phyloP scores from a whole-genome alignment of 2,888 invertebrate genomes.

The Lypha dubia region DNA sequence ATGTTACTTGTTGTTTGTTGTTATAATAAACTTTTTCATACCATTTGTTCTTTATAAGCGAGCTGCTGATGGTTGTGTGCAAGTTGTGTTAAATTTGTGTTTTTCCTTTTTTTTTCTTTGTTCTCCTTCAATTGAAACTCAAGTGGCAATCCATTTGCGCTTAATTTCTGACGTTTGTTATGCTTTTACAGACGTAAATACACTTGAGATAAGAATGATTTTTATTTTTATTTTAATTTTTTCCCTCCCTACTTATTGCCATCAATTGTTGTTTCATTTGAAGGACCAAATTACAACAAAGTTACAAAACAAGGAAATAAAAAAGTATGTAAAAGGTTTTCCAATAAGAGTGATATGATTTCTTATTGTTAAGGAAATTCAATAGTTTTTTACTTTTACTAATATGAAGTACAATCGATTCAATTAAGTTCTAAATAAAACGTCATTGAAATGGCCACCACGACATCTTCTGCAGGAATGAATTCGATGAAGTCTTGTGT shows the following conservation, averaged over 20 bases:
- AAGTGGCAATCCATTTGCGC: constrained; percentile 71
- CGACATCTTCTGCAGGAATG: too few relatives aligned
- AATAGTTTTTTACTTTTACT: too few relatives aligned
- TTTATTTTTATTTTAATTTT: not conserved
- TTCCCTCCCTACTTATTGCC: not conserved
- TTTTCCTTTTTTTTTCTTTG: not conserved
- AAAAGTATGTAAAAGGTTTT: too few relatives aligned
- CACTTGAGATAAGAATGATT: constrained; percentile 60
- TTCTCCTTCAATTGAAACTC: constrained; percentile 61
- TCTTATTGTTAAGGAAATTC: too few relatives aligned
- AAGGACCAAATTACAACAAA: constrained; percentile 25
- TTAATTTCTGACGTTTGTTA: constrained; percentile 70
- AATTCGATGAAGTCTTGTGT: too few relatives aligned
- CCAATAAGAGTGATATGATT: too few relatives aligned
- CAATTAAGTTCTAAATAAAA: too few relatives aligned
- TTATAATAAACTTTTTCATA: not conserved
- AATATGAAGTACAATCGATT: too few relatives aligned
- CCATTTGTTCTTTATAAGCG: not conserved
- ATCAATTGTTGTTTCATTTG: too few relatives aligned
- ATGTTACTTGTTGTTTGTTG: constrained; percentile 4
- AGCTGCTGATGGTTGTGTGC: constrained; percentile 38
- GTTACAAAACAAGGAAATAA: not conserved
- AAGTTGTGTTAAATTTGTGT: constrained; percentile 44
- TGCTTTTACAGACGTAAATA: constrained; percentile 65
- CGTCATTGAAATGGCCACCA: too few relatives aligned